phyloP scores from a whole-genome alignment of 2,113 vertebrate species.

The Heterochromis multidens region DNA sequence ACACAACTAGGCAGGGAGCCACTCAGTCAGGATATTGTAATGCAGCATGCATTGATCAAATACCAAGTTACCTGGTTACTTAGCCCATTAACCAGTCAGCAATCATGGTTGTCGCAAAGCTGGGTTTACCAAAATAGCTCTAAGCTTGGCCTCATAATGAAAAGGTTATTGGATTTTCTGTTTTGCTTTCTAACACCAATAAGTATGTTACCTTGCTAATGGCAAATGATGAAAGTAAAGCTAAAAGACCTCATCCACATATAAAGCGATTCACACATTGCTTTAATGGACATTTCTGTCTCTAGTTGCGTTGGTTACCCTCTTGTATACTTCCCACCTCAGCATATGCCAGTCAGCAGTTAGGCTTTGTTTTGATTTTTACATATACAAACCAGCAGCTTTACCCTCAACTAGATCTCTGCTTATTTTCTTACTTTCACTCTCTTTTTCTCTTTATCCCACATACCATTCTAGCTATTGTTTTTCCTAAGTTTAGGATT shows the following conservation, averaged over 20 bases:
- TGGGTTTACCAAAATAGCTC: background rate
- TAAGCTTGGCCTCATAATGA: background rate
- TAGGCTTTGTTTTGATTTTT: slow-evolving; percentile 24
- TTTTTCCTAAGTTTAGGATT: slow-evolving; percentile 25
- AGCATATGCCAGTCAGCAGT: background rate
- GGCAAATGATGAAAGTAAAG: slow-evolving; percentile 23
- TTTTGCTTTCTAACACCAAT: slow-evolving; percentile 20
- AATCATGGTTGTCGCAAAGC: slow-evolving; percentile 2
- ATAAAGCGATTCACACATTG: background rate
- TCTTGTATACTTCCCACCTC: background rate
- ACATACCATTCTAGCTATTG: background rate
- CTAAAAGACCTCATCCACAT: slow-evolving; percentile 7
- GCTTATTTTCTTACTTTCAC: background rate
- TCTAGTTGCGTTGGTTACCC: background rate
- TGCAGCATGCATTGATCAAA: slow-evolving; percentile 1
- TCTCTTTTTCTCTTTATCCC: background rate
- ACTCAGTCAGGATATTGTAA: slow-evolving; percentile 1
- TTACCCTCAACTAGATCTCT: slow-evolving; percentile 10
- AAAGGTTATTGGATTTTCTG: background rate
- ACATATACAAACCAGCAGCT: slow-evolving; percentile 12
- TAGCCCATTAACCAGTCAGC: background rate
- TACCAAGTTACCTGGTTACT: background rate
- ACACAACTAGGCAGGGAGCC: background rate
- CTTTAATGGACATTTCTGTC: background rate
- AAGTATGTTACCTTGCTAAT: slow-evolving; percentile 18